Percentiles rank a stretch among this genome's conserved stretches.
These are phyloP conservation scores for Tiphia femorata DNA, from an alignment of 2,888 invertebrate species.

Conservation along the genomic window DNA sequence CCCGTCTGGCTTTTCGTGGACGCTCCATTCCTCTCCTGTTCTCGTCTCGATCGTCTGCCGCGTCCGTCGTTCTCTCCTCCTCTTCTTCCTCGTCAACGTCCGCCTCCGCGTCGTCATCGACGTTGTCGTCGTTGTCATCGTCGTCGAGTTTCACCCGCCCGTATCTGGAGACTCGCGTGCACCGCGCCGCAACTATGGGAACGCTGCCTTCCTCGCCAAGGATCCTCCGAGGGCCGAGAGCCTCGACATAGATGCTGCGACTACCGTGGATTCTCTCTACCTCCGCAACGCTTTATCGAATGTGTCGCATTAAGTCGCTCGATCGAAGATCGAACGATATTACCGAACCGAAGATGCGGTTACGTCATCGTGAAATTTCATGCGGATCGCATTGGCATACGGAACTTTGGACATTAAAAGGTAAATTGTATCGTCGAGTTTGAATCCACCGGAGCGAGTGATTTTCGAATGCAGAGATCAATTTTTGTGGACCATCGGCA, in stretches of 20 bases:
- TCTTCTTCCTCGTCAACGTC: background rate
- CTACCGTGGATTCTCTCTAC: slow-evolving; percentile 14
- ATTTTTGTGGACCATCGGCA: too few relatives aligned
- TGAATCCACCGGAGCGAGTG: too few relatives aligned
- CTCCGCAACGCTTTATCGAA: slow-evolving; percentile 32
- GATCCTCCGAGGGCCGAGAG: slow-evolving; percentile 24
- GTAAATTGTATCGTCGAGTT: too few relatives aligned
- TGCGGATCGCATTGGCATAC: too few relatives aligned
- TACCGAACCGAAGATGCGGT: too few relatives aligned
- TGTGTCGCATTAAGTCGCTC: slow-evolving; percentile 35
- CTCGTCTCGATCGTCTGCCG: too few relatives aligned
- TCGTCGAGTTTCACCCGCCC: slow-evolving; percentile 20
- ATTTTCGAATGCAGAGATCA: too few relatives aligned
- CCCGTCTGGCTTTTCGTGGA: slow-evolving; percentile 27
- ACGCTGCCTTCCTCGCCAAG: slow-evolving; percentile 27
- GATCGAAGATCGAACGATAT: background rate
- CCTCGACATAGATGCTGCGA: slow-evolving; percentile 24
- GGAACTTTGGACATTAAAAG: too few relatives aligned
- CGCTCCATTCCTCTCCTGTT: slow-evolving; percentile 26
- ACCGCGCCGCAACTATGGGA: slow-evolving; percentile 36
- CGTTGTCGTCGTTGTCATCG: slow-evolving; percentile 24
- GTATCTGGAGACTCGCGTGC: slow-evolving; percentile 31
- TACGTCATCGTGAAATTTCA: too few relatives aligned
- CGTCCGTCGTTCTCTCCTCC: too few relatives aligned
- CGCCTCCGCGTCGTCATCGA: slow-evolving; percentile 15